phyloP scores from a whole-genome alignment of 2,113 vertebrate genomes.

The Onychostruthus taczanowskii region DNA sequence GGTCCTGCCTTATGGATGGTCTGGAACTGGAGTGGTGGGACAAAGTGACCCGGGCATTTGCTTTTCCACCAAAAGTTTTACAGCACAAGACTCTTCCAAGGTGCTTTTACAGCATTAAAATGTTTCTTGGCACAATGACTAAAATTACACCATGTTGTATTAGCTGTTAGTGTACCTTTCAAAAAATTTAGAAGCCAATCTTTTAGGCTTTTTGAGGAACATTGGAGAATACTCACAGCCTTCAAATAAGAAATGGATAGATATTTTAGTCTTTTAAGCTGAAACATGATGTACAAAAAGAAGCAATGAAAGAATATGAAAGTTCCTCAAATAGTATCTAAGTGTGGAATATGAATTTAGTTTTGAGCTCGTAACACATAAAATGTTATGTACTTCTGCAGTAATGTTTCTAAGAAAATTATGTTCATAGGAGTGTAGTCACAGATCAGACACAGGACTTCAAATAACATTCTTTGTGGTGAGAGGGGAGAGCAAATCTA shows the following conservation, averaged over 20 bases:
- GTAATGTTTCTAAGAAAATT: not conserved
- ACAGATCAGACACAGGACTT: not conserved
- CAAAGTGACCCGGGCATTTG: not conserved
- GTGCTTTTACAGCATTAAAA: not conserved
- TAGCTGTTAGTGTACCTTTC: not conserved
- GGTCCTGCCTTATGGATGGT: not conserved
- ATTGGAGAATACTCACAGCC: not conserved
- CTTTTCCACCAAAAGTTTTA: not conserved
- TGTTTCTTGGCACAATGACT: not conserved
- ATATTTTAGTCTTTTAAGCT: not conserved
- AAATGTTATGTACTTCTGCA: not conserved
- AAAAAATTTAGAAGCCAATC: not conserved
- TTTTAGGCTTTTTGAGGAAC: not conserved
- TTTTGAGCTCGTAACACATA: not conserved
- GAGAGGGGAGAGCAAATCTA: not conserved
- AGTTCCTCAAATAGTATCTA: not conserved
- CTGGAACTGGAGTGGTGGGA: fast-evolving
- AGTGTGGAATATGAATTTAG: not conserved
- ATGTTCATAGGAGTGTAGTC: not conserved
- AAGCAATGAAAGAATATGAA: not conserved
- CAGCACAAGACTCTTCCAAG: not conserved
- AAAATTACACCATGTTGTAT: not conserved
- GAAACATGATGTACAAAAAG: not conserved
- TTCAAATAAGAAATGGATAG: not conserved
- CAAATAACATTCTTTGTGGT: not conserved